Conservation (phyloP, 2,888 invertebrate genomes). For the Tethea ocularis region DNA sequence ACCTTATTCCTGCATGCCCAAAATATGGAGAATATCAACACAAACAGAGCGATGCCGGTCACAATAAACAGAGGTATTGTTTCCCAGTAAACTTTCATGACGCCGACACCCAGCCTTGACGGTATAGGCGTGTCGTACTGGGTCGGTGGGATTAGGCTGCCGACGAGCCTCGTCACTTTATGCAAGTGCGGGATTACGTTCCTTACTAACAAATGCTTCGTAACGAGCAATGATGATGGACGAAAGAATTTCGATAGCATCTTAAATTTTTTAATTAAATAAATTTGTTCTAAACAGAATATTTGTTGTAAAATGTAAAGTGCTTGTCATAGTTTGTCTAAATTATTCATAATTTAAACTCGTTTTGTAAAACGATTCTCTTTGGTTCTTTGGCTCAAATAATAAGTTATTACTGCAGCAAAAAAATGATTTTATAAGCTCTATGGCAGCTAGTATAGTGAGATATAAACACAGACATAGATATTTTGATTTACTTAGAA, state of each 20-base stretch:
- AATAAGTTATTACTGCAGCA: no score
- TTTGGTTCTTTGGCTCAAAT: no score
- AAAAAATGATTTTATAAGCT: no score
- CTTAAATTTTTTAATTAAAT: not conserved
- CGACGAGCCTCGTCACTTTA: slow-evolving; percentile 10
- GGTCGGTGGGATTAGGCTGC: slow-evolving; percentile 48
- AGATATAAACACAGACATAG: no score
- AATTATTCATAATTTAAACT: not conserved
- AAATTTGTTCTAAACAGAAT: no score
- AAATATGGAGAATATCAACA: slow-evolving; percentile 39
- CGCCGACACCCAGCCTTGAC: slow-evolving; percentile 42
- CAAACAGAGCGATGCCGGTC: slow-evolving; percentile 34
- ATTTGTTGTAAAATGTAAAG: no score
- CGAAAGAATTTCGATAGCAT: slow-evolving; percentile 58
- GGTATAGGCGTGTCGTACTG: slow-evolving; percentile 65
- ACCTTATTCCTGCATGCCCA: slow-evolving; percentile 63
- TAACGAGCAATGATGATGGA: slow-evolving; percentile 14
- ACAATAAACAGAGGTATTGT: slow-evolving; percentile 57
- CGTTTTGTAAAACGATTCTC: not conserved
- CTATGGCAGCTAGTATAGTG: no score
- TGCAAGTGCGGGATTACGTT: not conserved
- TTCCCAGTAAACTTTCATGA: slow-evolving; percentile 61
- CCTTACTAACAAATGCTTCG: slow-evolving; percentile 8
- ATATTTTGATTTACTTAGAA: no score
- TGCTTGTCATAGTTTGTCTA: not conserved